Evolutionary conservation across 2,797 vertebrate species (phyloP), one percentile per base, ranked within the genome.

Genomic region (Huso huso): DNA sequence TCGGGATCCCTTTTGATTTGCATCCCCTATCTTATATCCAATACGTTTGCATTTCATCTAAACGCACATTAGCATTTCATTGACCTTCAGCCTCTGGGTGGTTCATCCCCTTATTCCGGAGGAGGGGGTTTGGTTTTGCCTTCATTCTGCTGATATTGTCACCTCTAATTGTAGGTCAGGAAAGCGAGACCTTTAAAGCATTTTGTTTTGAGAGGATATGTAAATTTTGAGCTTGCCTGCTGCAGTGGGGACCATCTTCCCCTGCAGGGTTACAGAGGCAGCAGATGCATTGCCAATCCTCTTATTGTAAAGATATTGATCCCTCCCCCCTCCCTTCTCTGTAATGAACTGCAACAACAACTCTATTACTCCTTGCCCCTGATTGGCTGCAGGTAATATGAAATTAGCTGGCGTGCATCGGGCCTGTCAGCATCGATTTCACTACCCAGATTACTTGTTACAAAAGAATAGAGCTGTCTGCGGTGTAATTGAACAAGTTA

Each of bases 391-490:
- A 91, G 89, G 88, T 97, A 97, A 97, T 96, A 94, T 93, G 92
- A 95, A 97, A 97, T 97, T 97, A 97, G 94, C 90, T 87, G 88
- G 91, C 88, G 77, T 92, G 94, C 92, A 87, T 82, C 85, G 89
- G 92, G 88, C 88, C 94, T 93, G 93, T 95, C 93, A 95, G 89
- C 93, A 98, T 97, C 90, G 95, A 97, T 98, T 93, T 94, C 90
- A 90, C 90, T 93, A 94, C 87, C 93, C 93, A 93, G 92, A 96
- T 97, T 94, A 94, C 94, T 95, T 97, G 95, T 97, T 97, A 96
- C 93, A 88, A 96, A 96, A 95, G 95, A 97, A 97, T 95, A 95
- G 94, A 97, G 94, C 95, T 97, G 95, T 97, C 95, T 96, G 92
- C 85, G 87, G 86, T 78, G 76, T 97, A 97, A 98, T 95, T 96